Percentiles rank a stretch among this genome's conserved stretches.
Evolutionary conservation across 1,140 invertebrate species (phyloP).

Genomic region (Sycophaga agraensis): DNA sequence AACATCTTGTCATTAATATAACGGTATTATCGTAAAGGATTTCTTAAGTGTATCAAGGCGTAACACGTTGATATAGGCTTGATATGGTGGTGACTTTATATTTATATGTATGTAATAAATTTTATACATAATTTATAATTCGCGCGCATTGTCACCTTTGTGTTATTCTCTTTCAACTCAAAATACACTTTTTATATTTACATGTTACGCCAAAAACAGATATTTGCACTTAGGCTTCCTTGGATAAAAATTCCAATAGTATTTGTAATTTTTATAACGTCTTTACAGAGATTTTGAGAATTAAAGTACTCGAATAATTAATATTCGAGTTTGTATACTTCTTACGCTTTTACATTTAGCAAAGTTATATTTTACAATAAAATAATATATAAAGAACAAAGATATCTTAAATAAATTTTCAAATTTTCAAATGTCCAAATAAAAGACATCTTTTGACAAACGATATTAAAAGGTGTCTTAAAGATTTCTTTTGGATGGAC

Average conservation of each 20-base stretch:
- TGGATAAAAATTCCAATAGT: slow-evolving; percentile 11
- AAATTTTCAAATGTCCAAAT: too few species aligned
- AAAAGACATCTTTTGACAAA: too few species aligned
- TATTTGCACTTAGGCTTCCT: slow-evolving; percentile 12
- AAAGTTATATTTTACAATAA: too few species aligned
- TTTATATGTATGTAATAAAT: slow-evolving; percentile 13
- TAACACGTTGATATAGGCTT: slow-evolving; percentile 59
- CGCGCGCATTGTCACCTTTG: not conserved
- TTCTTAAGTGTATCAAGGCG: slow-evolving; percentile 46
- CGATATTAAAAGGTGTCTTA: too few species aligned
- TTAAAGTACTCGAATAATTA: not conserved
- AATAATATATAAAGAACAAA: too few species aligned
- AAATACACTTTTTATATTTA: slow-evolving; percentile 16
- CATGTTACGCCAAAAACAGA: slow-evolving; percentile 13
- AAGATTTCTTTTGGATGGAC: not conserved
- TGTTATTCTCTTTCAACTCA: not conserved
- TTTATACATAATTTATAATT: slow-evolving; percentile 27
- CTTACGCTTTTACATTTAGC: not conserved
- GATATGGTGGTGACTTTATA: slow-evolving; percentile 54
- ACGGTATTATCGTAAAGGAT: slow-evolving; percentile 50
- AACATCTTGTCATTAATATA: slow-evolving; percentile 48
- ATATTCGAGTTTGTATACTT: not conserved
- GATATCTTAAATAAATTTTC: too few species aligned
- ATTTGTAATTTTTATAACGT: slow-evolving; percentile 5
- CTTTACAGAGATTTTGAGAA: not conserved